These are phyloP conservation scores for Orientallactaga sibirica DNA, from an alignment of 2,797 vertebrate genomes.

Conservation along the genomic window DNA sequence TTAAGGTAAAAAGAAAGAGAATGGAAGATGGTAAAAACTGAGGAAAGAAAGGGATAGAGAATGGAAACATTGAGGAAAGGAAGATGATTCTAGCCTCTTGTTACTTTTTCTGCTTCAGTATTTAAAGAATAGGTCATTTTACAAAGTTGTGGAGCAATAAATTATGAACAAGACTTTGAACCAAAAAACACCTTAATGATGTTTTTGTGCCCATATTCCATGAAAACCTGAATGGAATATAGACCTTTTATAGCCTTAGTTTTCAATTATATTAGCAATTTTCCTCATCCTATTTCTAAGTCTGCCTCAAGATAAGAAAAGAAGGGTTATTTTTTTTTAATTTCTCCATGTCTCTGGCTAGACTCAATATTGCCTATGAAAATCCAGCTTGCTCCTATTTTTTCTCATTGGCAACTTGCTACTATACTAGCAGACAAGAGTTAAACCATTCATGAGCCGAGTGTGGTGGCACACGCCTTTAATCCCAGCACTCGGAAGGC, in stretches of 20 bases:
- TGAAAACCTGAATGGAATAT: slow-evolving; percentile 44
- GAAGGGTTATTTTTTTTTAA: slow-evolving; percentile 62
- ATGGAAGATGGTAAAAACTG: neutral
- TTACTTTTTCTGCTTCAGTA: slow-evolving; percentile 45
- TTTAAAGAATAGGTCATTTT: slow-evolving; percentile 50
- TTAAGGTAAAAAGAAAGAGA: neutral
- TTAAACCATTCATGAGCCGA: slow-evolving; percentile 39
- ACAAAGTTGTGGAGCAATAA: slow-evolving; percentile 45
- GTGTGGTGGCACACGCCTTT: no score
- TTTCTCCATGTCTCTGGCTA: slow-evolving; percentile 4
- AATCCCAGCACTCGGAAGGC: no score
- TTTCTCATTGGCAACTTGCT: slow-evolving; percentile 36
- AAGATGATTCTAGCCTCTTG: slow-evolving; percentile 14
- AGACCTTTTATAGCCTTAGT: slow-evolving; percentile 62
- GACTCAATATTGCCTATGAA: slow-evolving; percentile 40
- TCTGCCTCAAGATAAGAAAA: slow-evolving; percentile 46
- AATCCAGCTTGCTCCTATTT: slow-evolving; percentile 22
- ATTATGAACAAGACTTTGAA: slow-evolving; percentile 5
- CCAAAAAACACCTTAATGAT: slow-evolving; percentile 58
- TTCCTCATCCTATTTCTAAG: slow-evolving; percentile 42
- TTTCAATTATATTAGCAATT: slow-evolving; percentile 66
- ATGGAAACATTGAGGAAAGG: neutral
- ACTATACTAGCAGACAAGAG: neutral
- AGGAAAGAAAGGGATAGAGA: neutral
- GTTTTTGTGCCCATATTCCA: slow-evolving; percentile 56